Evolutionary conservation across 2,797 vertebrate genomes (phyloP), one percentile per base, ranked within the genome.

Genomic region (Melanotaenia parkinsoni): DNA sequence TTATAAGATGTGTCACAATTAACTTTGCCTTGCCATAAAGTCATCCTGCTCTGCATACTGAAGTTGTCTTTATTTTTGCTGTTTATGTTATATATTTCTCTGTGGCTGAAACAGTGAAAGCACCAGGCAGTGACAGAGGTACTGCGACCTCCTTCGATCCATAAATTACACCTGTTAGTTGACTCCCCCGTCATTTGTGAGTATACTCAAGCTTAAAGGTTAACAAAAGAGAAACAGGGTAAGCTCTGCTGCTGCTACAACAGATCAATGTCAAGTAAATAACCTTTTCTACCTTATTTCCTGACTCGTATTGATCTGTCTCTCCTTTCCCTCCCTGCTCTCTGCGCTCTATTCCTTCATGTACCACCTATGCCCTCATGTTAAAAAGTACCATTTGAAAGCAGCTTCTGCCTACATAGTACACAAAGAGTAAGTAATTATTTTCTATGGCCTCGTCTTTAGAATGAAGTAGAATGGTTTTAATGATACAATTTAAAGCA

Each of bases 221-320:
- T 99, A 99, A 99, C 97, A 98, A 97, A 99, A 99, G 96, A 98
- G 96, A 97, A 97, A 96, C 96, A 97, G 97, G 95, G 92, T 94
- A 93, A 95, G 96, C 96, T 97, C 95, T 90, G 93, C 87, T 91
- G 92, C 88, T 82, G 95, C 93, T 94, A 96, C 96, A 95, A 94
- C 92, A 85, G 97, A 99, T 99, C 98, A 99, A 99, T 99, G 97
- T 96, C 95, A 96, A 98, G 96, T 98, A 98, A 98, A 99, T 98
- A 99, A 98, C 97, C 97, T 98, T 97, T 97, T 97, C 96, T 96
- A 95, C 96, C 96, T 98, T 99, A 99, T 98, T 99, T 98, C 97
- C 96, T 96, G 95, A 97, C 96, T 95, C 88, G 94, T 98, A 98
- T 99, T 95, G 98, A 99, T 97, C 96, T 89, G 51, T 90, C 91